Percentiles rank a stretch among this genome's conserved stretches.
These are phyloP conservation scores for Morpho achilles DNA, from an alignment of 2,888 invertebrate species.

Conservation along the genomic window DNA sequence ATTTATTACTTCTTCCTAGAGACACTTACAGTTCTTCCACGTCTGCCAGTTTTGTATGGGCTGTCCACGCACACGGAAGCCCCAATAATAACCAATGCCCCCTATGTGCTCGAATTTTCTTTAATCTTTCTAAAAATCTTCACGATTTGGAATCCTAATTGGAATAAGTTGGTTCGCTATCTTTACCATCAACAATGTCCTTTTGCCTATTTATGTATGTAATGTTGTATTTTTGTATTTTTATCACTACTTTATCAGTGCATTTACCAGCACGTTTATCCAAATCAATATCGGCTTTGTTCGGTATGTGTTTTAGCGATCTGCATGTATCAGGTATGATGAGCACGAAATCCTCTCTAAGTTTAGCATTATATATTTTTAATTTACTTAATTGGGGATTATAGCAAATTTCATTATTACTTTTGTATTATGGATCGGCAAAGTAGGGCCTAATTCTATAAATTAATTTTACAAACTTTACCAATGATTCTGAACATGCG, in stretches of 20 bases:
- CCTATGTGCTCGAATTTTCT: slow-evolving; percentile 99
- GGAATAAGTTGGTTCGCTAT: slow-evolving; percentile 95
- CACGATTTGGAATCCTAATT: slow-evolving; percentile 98
- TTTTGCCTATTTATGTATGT: slow-evolving; percentile 99
- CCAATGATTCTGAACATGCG: slow-evolving; percentile 56
- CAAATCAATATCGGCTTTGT: slow-evolving; percentile 98
- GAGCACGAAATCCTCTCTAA: no score
- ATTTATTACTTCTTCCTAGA: slow-evolving; percentile 99
- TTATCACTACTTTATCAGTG: slow-evolving; percentile 97
- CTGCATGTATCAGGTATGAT: no score
- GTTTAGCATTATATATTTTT: no score
- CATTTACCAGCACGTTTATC: slow-evolving; percentile 99
- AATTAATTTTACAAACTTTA: slow-evolving; percentile 19
- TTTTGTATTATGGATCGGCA: no score
- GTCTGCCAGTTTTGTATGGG: slow-evolving; percentile 99
- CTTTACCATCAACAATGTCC: slow-evolving; percentile 99
- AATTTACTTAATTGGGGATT: no score
- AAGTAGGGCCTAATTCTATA: no score
- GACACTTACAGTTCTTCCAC: slow-evolving; percentile 99
- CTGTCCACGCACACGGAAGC: slow-evolving; percentile 99
- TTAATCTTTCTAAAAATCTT: slow-evolving; percentile 99
- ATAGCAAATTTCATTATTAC: no score
- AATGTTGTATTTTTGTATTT: no score
- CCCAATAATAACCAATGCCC: slow-evolving; percentile 99
- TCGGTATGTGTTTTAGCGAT: no score